A percentile compares a stretch with the other conserved stretches of the same genome.
These are phyloP conservation scores for Coreoperca whiteheadi DNA, from an alignment of 2,113 vertebrate genomes.

Conservation along the genomic window DNA sequence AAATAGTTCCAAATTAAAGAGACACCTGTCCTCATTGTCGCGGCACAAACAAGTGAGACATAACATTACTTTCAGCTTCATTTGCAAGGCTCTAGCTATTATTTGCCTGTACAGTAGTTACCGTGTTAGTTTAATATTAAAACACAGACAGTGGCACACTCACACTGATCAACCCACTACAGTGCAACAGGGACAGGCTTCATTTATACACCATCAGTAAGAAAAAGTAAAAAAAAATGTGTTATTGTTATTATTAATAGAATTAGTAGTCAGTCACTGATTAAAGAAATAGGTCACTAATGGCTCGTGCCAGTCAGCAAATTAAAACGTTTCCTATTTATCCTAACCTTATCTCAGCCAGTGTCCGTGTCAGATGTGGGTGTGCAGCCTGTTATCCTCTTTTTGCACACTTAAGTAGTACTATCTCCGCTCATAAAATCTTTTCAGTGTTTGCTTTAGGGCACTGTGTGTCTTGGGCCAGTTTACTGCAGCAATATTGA, in stretches of 20 bases:
- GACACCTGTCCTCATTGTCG: background rate
- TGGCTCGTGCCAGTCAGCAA: background rate
- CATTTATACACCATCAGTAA: background rate
- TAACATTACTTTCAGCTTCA: background rate
- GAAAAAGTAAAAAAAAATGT: background rate
- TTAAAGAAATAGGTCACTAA: background rate
- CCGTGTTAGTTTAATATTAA: background rate
- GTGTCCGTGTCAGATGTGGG: conserved; percentile 12
- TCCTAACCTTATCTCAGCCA: background rate
- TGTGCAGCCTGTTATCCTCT: conserved; percentile 36
- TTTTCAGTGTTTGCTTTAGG: conserved; percentile 15
- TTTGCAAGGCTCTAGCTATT: background rate
- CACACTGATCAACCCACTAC: background rate
- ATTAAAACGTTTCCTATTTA: background rate
- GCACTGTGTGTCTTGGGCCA: background rate
- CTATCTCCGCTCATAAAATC: conserved; percentile 22
- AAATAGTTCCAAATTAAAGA: background rate
- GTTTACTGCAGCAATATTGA: conserved; percentile 1
- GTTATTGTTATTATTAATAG: background rate
- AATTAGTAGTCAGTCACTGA: background rate
- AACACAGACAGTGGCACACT: background rate
- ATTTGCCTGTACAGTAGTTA: background rate
- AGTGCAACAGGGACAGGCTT: background rate
- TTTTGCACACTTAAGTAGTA: conserved; percentile 12
- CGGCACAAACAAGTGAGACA: background rate